A percentile compares a stretch with the other conserved stretches of the same genome.
Conservation (phyloP, 2,113 vertebrate genomes). For the Zosterops lateralis region DNA sequence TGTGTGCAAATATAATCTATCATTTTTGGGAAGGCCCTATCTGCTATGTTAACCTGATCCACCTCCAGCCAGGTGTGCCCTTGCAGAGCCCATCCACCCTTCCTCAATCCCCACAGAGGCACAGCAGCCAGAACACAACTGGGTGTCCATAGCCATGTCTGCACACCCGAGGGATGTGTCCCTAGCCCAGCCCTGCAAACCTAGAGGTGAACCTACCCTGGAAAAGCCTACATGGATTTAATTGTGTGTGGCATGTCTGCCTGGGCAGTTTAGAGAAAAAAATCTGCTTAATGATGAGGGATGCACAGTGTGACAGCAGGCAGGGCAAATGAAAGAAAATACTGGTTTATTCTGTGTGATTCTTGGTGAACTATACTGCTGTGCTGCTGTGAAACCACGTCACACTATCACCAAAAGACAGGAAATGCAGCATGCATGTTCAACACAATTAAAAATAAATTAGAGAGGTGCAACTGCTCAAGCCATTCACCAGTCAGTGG, state of each 20-base stretch:
- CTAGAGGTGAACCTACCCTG: background rate
- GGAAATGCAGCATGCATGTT: background rate
- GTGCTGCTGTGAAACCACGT: background rate
- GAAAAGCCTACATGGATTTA: background rate
- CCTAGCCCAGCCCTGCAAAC: background rate
- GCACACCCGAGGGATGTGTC: background rate
- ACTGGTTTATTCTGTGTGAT: background rate
- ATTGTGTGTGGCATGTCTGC: background rate
- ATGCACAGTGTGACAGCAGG: background rate
- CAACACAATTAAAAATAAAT: background rate
- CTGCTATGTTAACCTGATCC: background rate
- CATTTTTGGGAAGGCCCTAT: background rate
- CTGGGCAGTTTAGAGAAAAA: background rate
- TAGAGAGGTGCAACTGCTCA: background rate
- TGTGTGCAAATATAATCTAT: background rate
- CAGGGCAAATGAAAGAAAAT: background rate
- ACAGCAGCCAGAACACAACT: background rate
- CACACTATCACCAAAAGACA: background rate
- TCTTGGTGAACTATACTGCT: background rate
- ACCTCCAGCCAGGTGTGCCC: background rate
- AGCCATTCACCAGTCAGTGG: background rate
- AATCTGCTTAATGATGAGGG: background rate
- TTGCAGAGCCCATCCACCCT: background rate
- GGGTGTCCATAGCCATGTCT: background rate
- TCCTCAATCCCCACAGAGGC: background rate